Conservation (phyloP, 2,888 invertebrate genomes). For the Allacma fusca region DNA sequence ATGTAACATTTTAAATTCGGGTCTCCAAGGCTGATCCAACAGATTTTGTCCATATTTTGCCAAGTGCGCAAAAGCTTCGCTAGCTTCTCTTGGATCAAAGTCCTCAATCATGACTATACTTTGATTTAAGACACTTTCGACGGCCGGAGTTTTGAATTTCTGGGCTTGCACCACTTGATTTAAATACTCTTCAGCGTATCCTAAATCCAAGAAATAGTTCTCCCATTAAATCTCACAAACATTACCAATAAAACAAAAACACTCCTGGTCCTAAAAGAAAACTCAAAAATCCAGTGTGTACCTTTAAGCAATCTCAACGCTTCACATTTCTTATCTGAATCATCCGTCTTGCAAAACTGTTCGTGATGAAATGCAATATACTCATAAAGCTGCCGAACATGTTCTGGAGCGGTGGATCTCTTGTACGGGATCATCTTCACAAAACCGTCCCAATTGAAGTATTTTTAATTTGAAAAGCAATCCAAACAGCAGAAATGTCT, state of each 20-base stretch:
- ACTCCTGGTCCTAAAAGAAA: background rate
- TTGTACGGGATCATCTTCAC: conserved; percentile 40
- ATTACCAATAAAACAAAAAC: background rate
- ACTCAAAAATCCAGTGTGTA: conserved; percentile 17
- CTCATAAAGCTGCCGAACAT: conserved; percentile 70
- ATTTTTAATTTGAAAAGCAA: too few relatives aligned
- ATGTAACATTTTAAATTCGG: conserved; percentile 82
- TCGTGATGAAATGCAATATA: conserved; percentile 80
- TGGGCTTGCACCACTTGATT: conserved; percentile 79
- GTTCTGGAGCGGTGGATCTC: conserved; percentile 51
- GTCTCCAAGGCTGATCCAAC: conserved; percentile 86
- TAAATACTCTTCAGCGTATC: conserved; percentile 79
- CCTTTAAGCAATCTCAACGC: conserved; percentile 54
- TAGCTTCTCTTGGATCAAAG: conserved; percentile 83
- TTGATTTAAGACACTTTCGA: conserved; percentile 77
- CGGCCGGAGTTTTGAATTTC: conserved; percentile 80
- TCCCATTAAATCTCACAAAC: background rate
- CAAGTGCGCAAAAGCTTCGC: conserved; percentile 83
- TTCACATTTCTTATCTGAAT: conserved; percentile 63
- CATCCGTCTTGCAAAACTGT: conserved; percentile 80
- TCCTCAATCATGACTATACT: conserved; percentile 75
- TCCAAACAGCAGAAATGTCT: conserved; percentile 12
- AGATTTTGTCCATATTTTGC: conserved; percentile 87
- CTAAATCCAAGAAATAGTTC: conserved; percentile 65
- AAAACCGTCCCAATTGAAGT: too few relatives aligned